Evolutionary conservation across 2,888 invertebrate species (phyloP), one percentile per base, ranked within the genome.

Genomic region (Drosophila prolongata): DNA sequence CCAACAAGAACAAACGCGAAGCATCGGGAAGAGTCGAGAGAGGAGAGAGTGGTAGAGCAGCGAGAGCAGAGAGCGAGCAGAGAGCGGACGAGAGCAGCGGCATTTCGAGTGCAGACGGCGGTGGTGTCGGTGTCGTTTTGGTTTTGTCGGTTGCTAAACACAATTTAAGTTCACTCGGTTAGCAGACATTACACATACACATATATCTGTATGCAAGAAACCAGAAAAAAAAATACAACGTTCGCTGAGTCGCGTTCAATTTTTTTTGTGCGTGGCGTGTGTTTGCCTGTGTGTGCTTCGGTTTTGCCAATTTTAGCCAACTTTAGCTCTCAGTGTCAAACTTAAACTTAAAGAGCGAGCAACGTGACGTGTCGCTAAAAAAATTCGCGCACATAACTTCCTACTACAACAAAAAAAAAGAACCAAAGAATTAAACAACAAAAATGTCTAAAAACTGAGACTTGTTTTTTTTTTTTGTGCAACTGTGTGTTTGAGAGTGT

Each of bases 311-410:
- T 64, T 64, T 64, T 64, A 64, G 80, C 73, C 64, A 72, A 72
- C 75, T 70, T 30, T 30, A 80, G 78, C 79, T 83, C 83, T 78
- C 85, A 85, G 83, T 87, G 80, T 87, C 77, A 73, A 82, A 85
- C 77, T 85, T 85, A 84, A 82, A 85, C 77, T 87, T 85, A 84
- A 85, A 85, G 84, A 89, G 88, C 87, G 80, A 80, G 84, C 73
- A 83, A 83, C 87, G 87, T 88, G 88, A 88, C 88, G 88, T 89
- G 89, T 80, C 79, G 43, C 67, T 54, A 27, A 64, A 30, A 30
- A 47, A 80, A 74, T 72, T 80, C 78, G 78, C 80, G 69, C 77
- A 75, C 77, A 75, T 71, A 76, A 80, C 81, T 86, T 85, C 85
- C 85, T 87, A 87, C 76, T 65, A 71, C 62, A 77, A 58, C 62